These are phyloP conservation scores for Brachyrhaphis roseni DNA, from an alignment of 2,797 vertebrate genomes.

Conservation along the genomic window DNA sequence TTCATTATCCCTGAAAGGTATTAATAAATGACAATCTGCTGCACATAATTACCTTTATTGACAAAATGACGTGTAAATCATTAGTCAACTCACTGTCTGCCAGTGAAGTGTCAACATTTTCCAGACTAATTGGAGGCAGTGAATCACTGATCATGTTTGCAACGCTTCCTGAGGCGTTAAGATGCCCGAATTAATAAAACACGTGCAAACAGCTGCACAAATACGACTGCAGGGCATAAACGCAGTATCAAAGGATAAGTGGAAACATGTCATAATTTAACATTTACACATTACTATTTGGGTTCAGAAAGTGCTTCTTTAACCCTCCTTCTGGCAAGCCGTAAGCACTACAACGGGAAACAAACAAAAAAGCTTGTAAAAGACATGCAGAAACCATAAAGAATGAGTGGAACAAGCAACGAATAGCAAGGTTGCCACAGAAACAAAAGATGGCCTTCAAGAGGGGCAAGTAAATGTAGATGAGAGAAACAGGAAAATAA, in stretches of 20 bases:
- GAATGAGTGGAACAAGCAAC: background rate
- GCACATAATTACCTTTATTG: slow-evolving; percentile 25
- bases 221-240: background rate
- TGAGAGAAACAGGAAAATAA: background rate
- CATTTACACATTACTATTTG: background rate
- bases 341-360: background rate
- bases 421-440: background rate
- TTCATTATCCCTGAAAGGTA: slow-evolving; percentile 10
- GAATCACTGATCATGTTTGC: slow-evolving; percentile 43
- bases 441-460: background rate
- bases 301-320: background rate
- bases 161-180: slow-evolving; percentile 4
- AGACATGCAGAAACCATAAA: background rate
- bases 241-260: background rate
- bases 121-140: slow-evolving; percentile 27
- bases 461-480: background rate
- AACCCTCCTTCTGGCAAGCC: background rate
- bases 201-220: background rate
- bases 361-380: background rate
- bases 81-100: slow-evolving; percentile 5
- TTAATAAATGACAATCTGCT: slow-evolving; percentile 14
- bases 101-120: slow-evolving; percentile 12
- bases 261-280: background rate
- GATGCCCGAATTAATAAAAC: slow-evolving; percentile 6
- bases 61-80: slow-evolving; percentile 18